These are phyloP conservation scores for Cerastoderma edule DNA, from an alignment of 2,888 invertebrate species.

Conservation along the genomic window DNA sequence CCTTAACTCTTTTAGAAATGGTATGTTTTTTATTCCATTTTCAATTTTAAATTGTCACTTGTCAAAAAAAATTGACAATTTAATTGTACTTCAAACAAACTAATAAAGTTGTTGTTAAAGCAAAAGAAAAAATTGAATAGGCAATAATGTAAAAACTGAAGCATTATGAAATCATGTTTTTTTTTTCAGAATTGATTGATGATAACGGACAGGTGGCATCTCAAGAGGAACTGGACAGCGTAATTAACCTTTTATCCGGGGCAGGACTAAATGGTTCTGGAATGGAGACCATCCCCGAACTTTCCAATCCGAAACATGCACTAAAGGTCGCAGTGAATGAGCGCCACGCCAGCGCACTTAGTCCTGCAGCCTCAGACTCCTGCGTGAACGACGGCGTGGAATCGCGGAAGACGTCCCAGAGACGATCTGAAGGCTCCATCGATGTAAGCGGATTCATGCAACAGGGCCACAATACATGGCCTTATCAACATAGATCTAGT, in stretches of 20 bases:
- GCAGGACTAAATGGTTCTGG: constrained; percentile 46
- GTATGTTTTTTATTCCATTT: too few species aligned
- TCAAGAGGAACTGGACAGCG: constrained; percentile 80
- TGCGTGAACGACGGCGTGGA: constrained; percentile 32
- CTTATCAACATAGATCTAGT: constrained; percentile 75
- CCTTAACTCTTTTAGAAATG: too few species aligned
- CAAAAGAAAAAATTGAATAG: too few species aligned
- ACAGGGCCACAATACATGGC: constrained; percentile 71
- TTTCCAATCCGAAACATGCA: constrained; percentile 41
- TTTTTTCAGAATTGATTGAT: too few species aligned
- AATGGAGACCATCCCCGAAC: constrained; percentile 71
- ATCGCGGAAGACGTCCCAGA: constrained; percentile 63
- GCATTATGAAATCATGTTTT: too few species aligned
- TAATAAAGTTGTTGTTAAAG: too few species aligned
- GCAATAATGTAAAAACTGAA: too few species aligned
- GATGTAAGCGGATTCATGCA: constrained; percentile 68
- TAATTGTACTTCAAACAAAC: too few species aligned
- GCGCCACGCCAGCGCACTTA: constrained; percentile 27
- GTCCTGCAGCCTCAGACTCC: constrained; percentile 48
- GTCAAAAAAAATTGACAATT: too few species aligned
- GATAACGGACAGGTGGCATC: constrained; percentile 68
- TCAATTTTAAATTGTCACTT: too few species aligned
- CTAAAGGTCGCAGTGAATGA: constrained; percentile 32
- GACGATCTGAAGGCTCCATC: constrained; percentile 76
- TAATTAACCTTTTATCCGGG: constrained; percentile 79